Conservation (phyloP, 2,888 invertebrate genomes). For the Allacma fusca region DNA sequence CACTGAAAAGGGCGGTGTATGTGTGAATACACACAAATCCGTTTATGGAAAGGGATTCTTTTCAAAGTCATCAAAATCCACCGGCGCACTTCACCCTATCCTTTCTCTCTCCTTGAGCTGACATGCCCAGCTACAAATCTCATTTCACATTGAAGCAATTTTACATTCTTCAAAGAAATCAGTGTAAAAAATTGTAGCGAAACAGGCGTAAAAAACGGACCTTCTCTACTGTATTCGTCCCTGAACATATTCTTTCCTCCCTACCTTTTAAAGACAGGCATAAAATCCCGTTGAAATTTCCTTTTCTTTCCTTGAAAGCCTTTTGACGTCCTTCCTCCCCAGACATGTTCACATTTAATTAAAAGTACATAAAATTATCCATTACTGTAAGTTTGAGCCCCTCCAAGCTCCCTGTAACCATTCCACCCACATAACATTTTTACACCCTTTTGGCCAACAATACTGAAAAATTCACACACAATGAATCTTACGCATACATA, state of each 20-base stretch:
- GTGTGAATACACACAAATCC: background rate
- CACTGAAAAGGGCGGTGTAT: conserved; percentile 1
- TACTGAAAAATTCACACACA: no score
- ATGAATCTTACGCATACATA: no score
- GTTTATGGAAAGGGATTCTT: background rate
- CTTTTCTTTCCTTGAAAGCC: background rate
- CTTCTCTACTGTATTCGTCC: background rate
- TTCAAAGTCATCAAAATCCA: conserved; percentile 12
- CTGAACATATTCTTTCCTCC: no score
- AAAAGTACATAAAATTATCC: background rate
- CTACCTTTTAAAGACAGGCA: background rate
- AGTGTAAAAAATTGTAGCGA: background rate
- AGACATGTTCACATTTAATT: conserved; percentile 1
- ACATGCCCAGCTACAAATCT: conserved; percentile 14
- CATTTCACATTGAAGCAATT: conserved; percentile 8
- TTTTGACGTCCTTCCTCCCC: background rate
- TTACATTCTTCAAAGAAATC: conserved; percentile 1
- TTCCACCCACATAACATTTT: no score
- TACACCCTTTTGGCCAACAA: no score
- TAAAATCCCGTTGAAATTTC: conserved; percentile 7
- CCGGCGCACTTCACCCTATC: conserved; percentile 12
- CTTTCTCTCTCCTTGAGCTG: background rate
- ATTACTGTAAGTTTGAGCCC: no score
- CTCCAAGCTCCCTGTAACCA: no score
- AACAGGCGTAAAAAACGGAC: background rate